Evolutionary conservation across 2,797 vertebrate species (phyloP), one percentile per base, ranked within the genome.

Genomic region (Aulostomus chinensis): DNA sequence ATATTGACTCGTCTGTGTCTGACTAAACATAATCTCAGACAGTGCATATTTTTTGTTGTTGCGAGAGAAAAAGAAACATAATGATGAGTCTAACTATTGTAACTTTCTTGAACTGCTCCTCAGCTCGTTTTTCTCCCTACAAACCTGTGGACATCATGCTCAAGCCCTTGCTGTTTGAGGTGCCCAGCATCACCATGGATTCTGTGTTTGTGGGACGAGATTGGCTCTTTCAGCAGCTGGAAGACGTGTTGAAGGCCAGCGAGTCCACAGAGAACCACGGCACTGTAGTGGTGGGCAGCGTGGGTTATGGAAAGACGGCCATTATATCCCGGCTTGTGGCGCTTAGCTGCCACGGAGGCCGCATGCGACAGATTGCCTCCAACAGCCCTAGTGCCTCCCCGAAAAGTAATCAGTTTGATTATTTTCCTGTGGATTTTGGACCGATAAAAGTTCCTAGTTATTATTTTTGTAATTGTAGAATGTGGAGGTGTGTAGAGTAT

Each of bases 331-430:
- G 96, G 39, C 87, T 99, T 64, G 97, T 99, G 51, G 97, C 97
- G 0, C 93, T 99, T 36, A 99, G 97, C 88, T 99, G 96, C 78
- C 97, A 99, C 0, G 97, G 97, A 9, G 93, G 93, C 57, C 94
- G 97, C 52, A 99, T 99, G 97, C 93, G 97, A 15, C 97, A 99
- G 80, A 99, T 99, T 7, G 97, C 96, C 57, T 99, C 97, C 65
- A 97, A 88, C 84, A 96, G 94, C 59, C 93, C 94, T 0, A 79
- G 86, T 16, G 89, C 92, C 10, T 93, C 94, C n/a, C 93, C 93
- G 0, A 95, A 92, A 93, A 84, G 97, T 99, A 90, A 89, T 20
- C 3, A 7, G 1, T 30, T 49, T 28, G 9, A 22, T 2, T 40
- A 5, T 58, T 65, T 48, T 16, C 20, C 21, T 62, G 42, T 63